A percentile compares a stretch with the other conserved stretches of the same genome.
These are phyloP conservation scores for Brachypodius melanocephalos DNA, from an alignment of 2,113 vertebrate species.

Conservation along the genomic window DNA sequence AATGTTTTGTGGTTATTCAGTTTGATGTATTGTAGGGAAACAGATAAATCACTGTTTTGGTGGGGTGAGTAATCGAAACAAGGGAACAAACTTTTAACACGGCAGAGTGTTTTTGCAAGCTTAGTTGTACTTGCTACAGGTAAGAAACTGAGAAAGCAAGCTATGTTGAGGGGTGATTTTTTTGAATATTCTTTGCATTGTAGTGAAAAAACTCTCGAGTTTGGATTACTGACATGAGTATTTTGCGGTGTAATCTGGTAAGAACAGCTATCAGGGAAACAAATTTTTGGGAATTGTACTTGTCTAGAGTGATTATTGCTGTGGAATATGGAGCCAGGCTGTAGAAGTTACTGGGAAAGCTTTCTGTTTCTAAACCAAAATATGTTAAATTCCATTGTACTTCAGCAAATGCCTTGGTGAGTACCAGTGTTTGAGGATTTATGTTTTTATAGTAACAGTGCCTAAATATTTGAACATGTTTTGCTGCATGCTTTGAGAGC, in stretches of 20 bases:
- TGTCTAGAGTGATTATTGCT: background rate
- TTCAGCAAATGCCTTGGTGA: background rate
- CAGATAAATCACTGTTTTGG: background rate
- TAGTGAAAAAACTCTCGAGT: background rate
- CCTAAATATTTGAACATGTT: background rate
- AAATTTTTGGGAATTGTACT: background rate
- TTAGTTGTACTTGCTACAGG: background rate
- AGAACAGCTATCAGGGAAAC: background rate
- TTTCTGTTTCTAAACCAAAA: background rate
- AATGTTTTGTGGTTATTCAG: background rate
- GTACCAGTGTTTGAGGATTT: background rate
- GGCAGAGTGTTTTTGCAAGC: background rate
- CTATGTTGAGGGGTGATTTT: background rate
- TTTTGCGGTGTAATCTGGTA: background rate
- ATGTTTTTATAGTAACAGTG: background rate
- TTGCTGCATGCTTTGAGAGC: background rate
- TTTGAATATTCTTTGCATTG: background rate
- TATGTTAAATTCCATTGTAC: background rate
- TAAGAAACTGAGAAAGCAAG: background rate
- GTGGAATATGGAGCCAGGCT: background rate
- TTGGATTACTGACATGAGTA: background rate
- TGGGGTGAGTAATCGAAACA: background rate
- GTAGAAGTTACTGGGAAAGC: background rate
- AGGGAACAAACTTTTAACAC: background rate
- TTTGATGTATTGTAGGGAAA: background rate